Evolutionary conservation across 1,140 invertebrate species (phyloP).

Genomic region (Drosophila parvula): DNA sequence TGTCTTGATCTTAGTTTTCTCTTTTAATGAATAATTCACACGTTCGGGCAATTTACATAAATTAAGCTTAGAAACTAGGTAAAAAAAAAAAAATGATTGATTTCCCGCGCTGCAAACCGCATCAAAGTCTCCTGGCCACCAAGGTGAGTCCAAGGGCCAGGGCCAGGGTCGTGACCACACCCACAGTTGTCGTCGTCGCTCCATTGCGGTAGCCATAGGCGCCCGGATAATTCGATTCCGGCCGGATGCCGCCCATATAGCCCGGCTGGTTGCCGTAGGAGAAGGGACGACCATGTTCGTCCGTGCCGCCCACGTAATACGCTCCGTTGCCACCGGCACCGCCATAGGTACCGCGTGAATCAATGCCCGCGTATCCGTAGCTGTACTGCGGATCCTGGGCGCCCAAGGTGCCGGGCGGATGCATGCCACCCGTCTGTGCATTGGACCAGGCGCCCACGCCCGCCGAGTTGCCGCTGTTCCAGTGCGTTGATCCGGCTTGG

Average conservation of each 20-base stretch:
- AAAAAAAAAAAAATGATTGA: slow-evolving; percentile 44
- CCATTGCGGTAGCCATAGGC: slow-evolving; percentile 48
- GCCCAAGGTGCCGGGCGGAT: slow-evolving; percentile 58
- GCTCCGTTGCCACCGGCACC: slow-evolving; percentile 73
- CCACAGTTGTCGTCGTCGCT: background rate
- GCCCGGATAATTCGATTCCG: slow-evolving; percentile 52
- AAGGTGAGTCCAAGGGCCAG: slow-evolving; percentile 22
- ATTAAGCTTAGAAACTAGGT: slow-evolving; percentile 57
- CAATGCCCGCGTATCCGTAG: slow-evolving; percentile 70
- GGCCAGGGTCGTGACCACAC: slow-evolving; percentile 19
- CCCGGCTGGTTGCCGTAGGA: slow-evolving; percentile 52
- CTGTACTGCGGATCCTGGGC: slow-evolving; percentile 59
- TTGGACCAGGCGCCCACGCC: slow-evolving; percentile 49
- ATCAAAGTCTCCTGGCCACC: slow-evolving; percentile 38
- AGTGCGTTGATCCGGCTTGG: slow-evolving; percentile 47
- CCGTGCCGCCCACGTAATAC: slow-evolving; percentile 70
- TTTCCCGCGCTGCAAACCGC: slow-evolving; percentile 5
- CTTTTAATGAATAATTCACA: slow-evolving; percentile 54
- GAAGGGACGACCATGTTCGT: slow-evolving; percentile 68
- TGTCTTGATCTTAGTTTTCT: slow-evolving; percentile 8
- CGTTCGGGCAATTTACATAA: slow-evolving; percentile 53
- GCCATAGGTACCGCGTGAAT: slow-evolving; percentile 66
- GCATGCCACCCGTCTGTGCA: slow-evolving; percentile 55
- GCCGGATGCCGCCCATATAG: slow-evolving; percentile 28
- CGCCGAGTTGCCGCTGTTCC: slow-evolving; percentile 46